phyloP scores from a whole-genome alignment of 2,113 vertebrate species.

The Semnornis frantzii region DNA sequence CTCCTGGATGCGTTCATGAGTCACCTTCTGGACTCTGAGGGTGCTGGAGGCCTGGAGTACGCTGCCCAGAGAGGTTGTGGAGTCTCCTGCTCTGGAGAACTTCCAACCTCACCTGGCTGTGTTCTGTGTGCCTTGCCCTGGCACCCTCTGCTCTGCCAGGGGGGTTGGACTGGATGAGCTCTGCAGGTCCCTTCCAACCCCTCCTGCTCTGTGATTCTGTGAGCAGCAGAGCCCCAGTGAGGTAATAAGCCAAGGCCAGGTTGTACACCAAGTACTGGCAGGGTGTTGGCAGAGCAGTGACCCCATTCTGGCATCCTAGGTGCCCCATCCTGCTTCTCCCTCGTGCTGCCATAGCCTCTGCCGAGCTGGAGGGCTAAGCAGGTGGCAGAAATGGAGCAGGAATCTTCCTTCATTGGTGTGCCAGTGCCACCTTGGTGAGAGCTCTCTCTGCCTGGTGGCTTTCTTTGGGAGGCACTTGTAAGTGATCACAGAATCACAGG shows the following conservation, averaged over 20 bases:
- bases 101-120: too few relatives aligned
- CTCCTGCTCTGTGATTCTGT: too few relatives aligned
- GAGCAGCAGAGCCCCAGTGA: rapidly evolving
- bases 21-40: too few relatives aligned
- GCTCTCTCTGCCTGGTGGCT: neutral
- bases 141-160: too few relatives aligned
- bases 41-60: too few relatives aligned
- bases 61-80: too few relatives aligned
- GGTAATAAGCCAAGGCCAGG: neutral
- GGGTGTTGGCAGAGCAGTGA: neutral
- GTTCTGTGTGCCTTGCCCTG: too few relatives aligned
- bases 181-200: too few relatives aligned
- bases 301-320: rapidly evolving
- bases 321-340: neutral
- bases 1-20: too few relatives aligned
- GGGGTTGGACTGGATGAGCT: too few relatives aligned
- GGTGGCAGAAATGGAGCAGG: neutral
- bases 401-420: neutral
- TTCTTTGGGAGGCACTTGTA: neutral
- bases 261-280: too few relatives aligned
- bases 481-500: neutral
- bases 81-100: too few relatives aligned
- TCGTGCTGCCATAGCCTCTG: neutral
- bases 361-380: neutral
- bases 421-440: rapidly evolving